Evolutionary conservation across 2,888 invertebrate genomes (phyloP).

Genomic region (Drosophila infuscata): DNA sequence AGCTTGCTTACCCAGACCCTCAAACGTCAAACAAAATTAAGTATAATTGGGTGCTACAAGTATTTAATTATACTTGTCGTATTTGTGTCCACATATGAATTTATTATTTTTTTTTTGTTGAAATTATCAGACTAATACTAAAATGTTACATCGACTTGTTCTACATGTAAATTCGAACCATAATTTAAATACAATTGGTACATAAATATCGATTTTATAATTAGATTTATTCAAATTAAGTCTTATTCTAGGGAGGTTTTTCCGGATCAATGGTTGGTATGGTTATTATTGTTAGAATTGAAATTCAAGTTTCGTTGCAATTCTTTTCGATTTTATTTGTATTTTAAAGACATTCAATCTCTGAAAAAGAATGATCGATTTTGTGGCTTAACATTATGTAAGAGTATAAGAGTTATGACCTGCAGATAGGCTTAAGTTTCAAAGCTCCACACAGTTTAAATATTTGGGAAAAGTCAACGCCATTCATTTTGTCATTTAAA

Average conservation of each 20-base stretch:
- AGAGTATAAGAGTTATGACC: background rate
- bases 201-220: slow-evolving; percentile 43
- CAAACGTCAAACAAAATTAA: background rate
- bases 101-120: slow-evolving; percentile 35
- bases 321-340: slow-evolving; percentile 47
- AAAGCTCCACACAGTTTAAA: background rate
- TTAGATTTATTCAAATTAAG: slow-evolving; percentile 44
- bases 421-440: background rate
- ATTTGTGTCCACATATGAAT: slow-evolving; percentile 20
- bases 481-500: background rate
- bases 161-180: slow-evolving; percentile 72
- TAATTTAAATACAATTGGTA: slow-evolving; percentile 54
- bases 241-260: slow-evolving; percentile 54
- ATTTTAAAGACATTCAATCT: slow-evolving; percentile 4
- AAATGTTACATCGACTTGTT: slow-evolving; percentile 56
- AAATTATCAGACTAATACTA: slow-evolving; percentile 40
- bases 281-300: slow-evolving; percentile 33
- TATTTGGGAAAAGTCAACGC: background rate
- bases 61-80: slow-evolving; percentile 6
- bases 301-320: slow-evolving; percentile 59
- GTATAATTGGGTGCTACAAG: background rate
- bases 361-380: background rate
- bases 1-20: background rate
- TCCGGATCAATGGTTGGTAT: slow-evolving; percentile 41
- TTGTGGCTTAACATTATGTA: slow-evolving; percentile 18